Base-by-base conservation (phyloP, 1,140 invertebrate species). In the Cardiocondyla obscurior region DNA sequence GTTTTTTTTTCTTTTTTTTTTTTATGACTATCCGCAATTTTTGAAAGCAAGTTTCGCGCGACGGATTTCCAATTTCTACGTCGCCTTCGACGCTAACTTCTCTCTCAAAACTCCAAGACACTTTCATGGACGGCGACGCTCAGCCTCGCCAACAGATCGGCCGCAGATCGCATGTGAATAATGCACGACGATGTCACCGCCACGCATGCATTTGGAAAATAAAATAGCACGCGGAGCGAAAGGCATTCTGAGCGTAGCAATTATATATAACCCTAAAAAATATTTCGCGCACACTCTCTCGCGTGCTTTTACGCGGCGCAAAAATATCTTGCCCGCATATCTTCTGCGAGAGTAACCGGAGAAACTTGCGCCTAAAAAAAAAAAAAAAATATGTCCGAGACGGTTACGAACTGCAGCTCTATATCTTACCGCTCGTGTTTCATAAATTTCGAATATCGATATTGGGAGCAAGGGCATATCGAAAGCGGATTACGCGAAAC, bases 101-200 rank as follows among this genome's bases (percentile, higher is more conserved):
- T 49, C 64, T 51, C 49, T 83, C 72, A 36, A 53, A 84, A 72
- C 22, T 84, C 72, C n/a, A 33, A 57, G 72, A 77, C 73, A 51
- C 53, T 82, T 86, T 84, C 73, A 69, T 60, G 62, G 65, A 53
- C 60, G 62, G 22, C 19, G 65, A 73, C 33, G 81, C 46, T 42
- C 14, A 44, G 51, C 33, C 36, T 49, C n/a, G 69, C 16, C 22
- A 64, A 22, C 25, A n/a, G 19, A 22, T 42, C 57, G 57, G 30
- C n/a, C 16, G 51, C 39, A 74, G 81, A 86, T 87, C 81, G 42
- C 44, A 60, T 44, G 82, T 88, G 82, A 88, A 88, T 88, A 88
- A 88, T 85, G 77, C 60, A 82, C 46, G 39, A 72, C 55, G 74
- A 82, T 55, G 16, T 51, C 44, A 49, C 42, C 51, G 53, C 36